Evolutionary conservation across 1,140 invertebrate genomes (phyloP), one percentile per base, ranked within the genome.

Genomic region (Neoseiulus cucumeris): DNA sequence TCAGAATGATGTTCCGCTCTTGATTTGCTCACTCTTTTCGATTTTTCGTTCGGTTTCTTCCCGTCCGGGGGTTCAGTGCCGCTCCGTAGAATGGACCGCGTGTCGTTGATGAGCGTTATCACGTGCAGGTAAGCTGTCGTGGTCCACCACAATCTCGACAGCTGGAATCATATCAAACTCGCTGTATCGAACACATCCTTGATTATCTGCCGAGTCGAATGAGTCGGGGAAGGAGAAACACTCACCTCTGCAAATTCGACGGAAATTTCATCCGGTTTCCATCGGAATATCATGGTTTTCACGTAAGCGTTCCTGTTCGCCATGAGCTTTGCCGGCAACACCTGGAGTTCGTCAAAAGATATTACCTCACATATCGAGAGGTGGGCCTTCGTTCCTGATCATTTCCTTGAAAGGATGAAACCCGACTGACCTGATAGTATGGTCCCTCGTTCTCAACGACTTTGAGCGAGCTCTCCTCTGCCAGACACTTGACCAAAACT

Each of bases 51-150:
- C 1, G 51, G 67, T 72, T 68, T 20, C 71, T 44, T 12, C 66
- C 65, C 1, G 70, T 71, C 6, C 72, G 68, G 33, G 68, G 51
- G 9, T 64, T 17, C 70, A 68, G 9, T 71, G 66, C 7, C 65
- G 66, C 9, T 68, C 69, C 20, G 71, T 68, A 44, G 71, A 71
- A 20, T 69, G 64, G 2, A 72, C 42, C n/a, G 71, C 65, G 51
- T 59, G 51, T 59, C 51, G 22, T 59, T 33, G 33, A 59, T 59
- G 9, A 59, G 51, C 14, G 51, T 59, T 12, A 59, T 59, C 51
- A 59, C 51, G 51, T 59, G 51, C n/a, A 59, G 22, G 22, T 59
- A 59, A 14, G 51, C 51, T 59, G 51, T 59, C 9, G 51, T 25
- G 25, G 51, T 59, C 51, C 51, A 59, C 51, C 51, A 59, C 33